Evolutionary conservation across 1,140 invertebrate species (phyloP).

Genomic region (Nomia melanderi): DNA sequence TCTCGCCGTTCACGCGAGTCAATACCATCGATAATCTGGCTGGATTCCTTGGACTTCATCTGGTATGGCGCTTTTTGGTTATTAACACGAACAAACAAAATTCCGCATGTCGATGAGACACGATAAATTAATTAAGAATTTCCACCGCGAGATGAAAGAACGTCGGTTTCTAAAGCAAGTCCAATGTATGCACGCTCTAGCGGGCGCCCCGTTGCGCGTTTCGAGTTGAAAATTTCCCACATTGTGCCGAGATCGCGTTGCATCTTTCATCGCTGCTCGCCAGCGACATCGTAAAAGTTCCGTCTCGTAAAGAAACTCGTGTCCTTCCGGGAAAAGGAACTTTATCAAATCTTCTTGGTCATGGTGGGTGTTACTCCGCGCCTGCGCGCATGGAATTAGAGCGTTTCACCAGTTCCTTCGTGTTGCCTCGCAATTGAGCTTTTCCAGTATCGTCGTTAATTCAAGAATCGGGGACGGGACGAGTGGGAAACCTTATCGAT

Average conservation of each 20-base stretch:
- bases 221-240: not conserved
- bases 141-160: not conserved
- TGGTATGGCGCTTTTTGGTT: slow-evolving; percentile 75
- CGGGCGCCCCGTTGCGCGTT: not conserved
- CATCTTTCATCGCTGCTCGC: not conserved
- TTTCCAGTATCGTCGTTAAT: not conserved
- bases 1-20: slow-evolving; percentile 79
- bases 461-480: not conserved
- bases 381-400: not conserved
- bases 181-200: slow-evolving; percentile 1
- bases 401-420: not conserved
- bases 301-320: not conserved
- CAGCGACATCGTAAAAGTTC: not conserved
- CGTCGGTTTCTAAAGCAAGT: not conserved
- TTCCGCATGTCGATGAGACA: not conserved
- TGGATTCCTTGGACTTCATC: slow-evolving; percentile 80
- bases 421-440: not conserved
- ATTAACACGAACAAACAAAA: not conserved
- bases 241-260: slow-evolving; percentile 2
- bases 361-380: not conserved
- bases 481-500: not conserved
- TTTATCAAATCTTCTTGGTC: slow-evolving; percentile 8
- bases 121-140: slow-evolving; percentile 15
- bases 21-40: slow-evolving; percentile 81
- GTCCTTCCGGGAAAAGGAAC: not conserved